Percentiles rank a stretch among this genome's conserved stretches.
Conservation (phyloP, 2,888 invertebrate species). For the Epirrhoe alternata region DNA sequence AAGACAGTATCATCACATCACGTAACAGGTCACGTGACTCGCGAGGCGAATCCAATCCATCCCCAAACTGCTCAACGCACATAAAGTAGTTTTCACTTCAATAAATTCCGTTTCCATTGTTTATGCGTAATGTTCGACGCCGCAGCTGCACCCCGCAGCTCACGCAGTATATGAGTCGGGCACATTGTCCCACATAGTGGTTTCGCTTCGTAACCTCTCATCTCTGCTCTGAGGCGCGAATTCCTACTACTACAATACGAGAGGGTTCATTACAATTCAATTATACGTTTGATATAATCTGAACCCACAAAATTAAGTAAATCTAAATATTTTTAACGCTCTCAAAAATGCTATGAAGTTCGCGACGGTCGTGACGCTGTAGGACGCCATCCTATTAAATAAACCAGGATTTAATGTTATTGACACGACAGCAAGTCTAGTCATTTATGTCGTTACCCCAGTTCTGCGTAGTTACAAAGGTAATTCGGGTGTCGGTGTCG, state of each 20-base stretch:
- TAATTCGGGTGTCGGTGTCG: slow-evolving; percentile 6
- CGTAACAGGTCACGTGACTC: too few relatives aligned
- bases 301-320: too few relatives aligned
- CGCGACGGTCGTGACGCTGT: not conserved
- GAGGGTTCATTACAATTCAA: too few relatives aligned
- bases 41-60: too few relatives aligned
- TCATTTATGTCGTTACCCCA: slow-evolving; percentile 16
- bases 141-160: slow-evolving; percentile 12
- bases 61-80: too few relatives aligned
- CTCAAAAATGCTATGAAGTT: too few relatives aligned
- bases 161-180: slow-evolving; percentile 17
- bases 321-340: too few relatives aligned
- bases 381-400: not conserved
- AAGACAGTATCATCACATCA: too few relatives aligned
- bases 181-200: slow-evolving; percentile 3
- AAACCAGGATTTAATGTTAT: not conserved
- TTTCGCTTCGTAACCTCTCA: not conserved
- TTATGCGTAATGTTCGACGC: not conserved
- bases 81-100: too few relatives aligned
- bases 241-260: not conserved
- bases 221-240: too few relatives aligned
- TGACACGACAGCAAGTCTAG: slow-evolving; percentile 1
- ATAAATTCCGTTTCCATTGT: too few relatives aligned
- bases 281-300: too few relatives aligned
- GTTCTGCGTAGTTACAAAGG: slow-evolving; percentile 11